Conservation (phyloP, 2,797 vertebrate species). For the Pangasius mekongensis region DNA sequence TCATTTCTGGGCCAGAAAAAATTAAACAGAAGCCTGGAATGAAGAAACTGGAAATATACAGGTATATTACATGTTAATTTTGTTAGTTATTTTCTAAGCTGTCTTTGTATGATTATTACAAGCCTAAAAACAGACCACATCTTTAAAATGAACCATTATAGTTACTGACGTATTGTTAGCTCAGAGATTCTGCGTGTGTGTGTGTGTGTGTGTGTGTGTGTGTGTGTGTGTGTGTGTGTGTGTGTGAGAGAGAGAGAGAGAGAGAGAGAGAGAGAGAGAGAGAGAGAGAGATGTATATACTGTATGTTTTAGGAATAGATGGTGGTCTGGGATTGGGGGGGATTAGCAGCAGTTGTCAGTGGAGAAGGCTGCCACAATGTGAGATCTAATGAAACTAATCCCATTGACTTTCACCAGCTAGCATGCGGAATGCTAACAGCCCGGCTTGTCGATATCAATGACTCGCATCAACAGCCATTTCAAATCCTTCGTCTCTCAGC, state of each 20-base stretch:
- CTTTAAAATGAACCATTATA: not conserved
- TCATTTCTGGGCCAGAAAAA: not conserved
- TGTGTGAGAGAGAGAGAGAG: too few relatives aligned
- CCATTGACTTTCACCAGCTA: slow-evolving; percentile 39
- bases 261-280: not conserved
- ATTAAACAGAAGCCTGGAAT: too few relatives aligned
- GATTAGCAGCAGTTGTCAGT: slow-evolving; percentile 41
- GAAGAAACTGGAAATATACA: not conserved
- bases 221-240: too few relatives aligned
- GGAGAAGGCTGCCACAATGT: slow-evolving; percentile 29
- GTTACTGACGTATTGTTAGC: not conserved
- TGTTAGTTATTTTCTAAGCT: not conserved
- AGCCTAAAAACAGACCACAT: not conserved
- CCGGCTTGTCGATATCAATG: slow-evolving; percentile 55
- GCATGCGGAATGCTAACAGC: slow-evolving; percentile 43
- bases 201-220: not conserved
- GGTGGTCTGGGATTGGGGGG: not conserved
- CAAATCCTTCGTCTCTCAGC: slow-evolving; percentile 17
- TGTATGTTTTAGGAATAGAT: not conserved
- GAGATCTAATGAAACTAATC: slow-evolving; percentile 55
- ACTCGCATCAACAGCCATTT: slow-evolving; percentile 41
- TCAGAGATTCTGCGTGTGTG: too few relatives aligned
- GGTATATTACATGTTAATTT: not conserved
- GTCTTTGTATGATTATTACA: not conserved
- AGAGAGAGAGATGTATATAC: not conserved